Evolutionary conservation across 2,113 vertebrate species (phyloP), one percentile per base, ranked within the genome.

Genomic region (Ceyx margarethae): DNA sequence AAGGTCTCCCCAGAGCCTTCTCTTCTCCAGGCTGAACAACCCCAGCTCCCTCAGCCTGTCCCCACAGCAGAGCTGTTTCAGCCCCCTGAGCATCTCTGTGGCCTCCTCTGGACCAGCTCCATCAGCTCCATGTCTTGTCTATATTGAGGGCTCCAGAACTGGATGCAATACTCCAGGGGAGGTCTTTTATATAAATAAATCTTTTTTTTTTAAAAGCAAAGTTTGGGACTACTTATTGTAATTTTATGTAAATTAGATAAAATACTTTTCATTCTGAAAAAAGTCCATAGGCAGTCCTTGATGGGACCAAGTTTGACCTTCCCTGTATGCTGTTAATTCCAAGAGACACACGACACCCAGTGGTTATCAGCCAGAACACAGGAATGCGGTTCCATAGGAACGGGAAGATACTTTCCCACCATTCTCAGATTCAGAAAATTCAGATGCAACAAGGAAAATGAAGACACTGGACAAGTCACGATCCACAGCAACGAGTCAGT

Each of bases 311-410:
- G 42, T 71, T 60, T 75, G 85, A 77, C 68, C n/a, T 46, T 43
- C 51, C 37, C 43, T 29, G 4, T 3, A 31, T 8, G 15, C 43
- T 13, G 64, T 43, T 46, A 89, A 82, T 64, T 35, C 87, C 89
- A 53, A 87, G 93, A 82, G 90, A 82, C 53, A 92, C 43, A 77
- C 56, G 96, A 95, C 96, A 95, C 93, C 95, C 83, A 80, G 94
- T 77, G 96, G 95, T 50, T 89, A 45, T 48, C 37, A 77, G 51
- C 74, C 88, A 87, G 26, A 93, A 90, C 3, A 35, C 84, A 79
- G 48, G 61, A 50, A 74, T 14, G 25, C 60, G 56, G n/a, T 61
- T 18, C 46, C 48, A 19, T 1, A 43, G 40, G 31, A 79, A 40
- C 3, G 17, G 5, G 18, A 35, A 72, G 54, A 66, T 9, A 15